Conservation (phyloP, 2,888 invertebrate genomes). For the Apotomis turbidana region DNA sequence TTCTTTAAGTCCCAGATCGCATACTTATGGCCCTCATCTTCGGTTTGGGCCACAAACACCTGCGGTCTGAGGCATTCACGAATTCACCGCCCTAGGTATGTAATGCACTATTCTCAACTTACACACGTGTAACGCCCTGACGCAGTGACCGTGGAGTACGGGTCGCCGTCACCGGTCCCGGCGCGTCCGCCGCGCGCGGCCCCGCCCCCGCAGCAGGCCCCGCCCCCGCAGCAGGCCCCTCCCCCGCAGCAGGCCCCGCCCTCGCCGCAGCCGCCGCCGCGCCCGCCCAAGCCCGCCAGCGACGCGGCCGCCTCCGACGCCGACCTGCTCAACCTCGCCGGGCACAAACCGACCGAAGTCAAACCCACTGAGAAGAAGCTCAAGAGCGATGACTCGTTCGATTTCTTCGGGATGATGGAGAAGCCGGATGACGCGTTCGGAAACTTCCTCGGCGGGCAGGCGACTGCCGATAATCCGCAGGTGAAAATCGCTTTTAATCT, state of each 20-base stretch:
- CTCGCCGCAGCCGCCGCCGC: slow-evolving; percentile 53
- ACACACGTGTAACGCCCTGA: slow-evolving; percentile 29
- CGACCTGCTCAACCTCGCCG: slow-evolving; percentile 68
- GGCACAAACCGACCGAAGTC: slow-evolving; percentile 45
- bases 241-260: slow-evolving; percentile 46
- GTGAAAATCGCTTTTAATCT: slow-evolving; percentile 39
- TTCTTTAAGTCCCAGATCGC: no score
- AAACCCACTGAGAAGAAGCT: slow-evolving; percentile 56
- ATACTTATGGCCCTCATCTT: no score
- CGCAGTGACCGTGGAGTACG: slow-evolving; percentile 69
- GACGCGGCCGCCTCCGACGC: slow-evolving; percentile 50
- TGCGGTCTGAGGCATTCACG: no score
- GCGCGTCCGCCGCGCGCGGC: no score
- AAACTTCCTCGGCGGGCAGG: slow-evolving; percentile 70
- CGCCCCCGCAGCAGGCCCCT: slow-evolving; percentile 48
- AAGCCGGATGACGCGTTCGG: slow-evolving; percentile 81
- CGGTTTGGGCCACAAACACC: no score
- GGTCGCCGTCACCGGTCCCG: slow-evolving; percentile 50
- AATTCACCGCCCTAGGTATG: no score
- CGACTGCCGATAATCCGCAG: slow-evolving; percentile 55
- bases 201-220: slow-evolving; percentile 45
- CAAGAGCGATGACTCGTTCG: slow-evolving; percentile 81
- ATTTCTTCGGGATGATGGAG: slow-evolving; percentile 84
- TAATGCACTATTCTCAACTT: no score
- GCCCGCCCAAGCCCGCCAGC: slow-evolving; percentile 42